Evolutionary conservation across 2,797 vertebrate genomes (phyloP), one percentile per base, ranked within the genome.

Genomic region (Oryzias sinensis): DNA sequence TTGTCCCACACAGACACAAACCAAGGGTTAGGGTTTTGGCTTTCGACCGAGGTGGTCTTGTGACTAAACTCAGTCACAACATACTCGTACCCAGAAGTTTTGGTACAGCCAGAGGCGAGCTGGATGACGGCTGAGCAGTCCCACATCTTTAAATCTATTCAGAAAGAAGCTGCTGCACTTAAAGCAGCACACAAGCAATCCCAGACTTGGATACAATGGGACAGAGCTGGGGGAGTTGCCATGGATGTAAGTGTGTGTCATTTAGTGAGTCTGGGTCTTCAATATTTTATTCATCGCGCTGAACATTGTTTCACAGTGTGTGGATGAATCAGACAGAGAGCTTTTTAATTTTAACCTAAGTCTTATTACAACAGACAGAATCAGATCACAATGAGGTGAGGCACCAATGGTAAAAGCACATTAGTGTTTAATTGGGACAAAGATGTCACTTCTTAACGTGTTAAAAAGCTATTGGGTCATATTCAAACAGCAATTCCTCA

Each of bases 261-360:
- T 81, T 78, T 68, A 59, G 54, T 45, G 49, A 70, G 70, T 44
- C 50, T 14, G 60, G 57, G 69, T 61, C 70, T 83, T 86, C 58
- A 74, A 88, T 90, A 80, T 88, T 88, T 90, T 74, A 90, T 89
- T 79, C 62, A 76, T 78, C 56, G 70, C 27, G 22, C 65, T 64
- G 76, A 79, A 74, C 78, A 81, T 86, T 59, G 56, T 83, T 76
- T 79, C 50, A 56, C 72, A 55, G 54, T 43, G 54, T 62, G 74
- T 59, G 74, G 65, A 80, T 84, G 77, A 82, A 86, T 77, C 70
- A 81, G 86, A 83, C 77, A 68, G 69, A 74, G 84, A 82, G 80
- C 84, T 83, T 89, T 88, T 87, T 81, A 74, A 84, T 82, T 85
- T 85, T 79, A 81, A 70, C 77, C 85, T 76, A 74, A 68, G 82